These are phyloP conservation scores for Discoglossus pictus DNA, from an alignment of 2,797 vertebrate species.

Conservation along the genomic window DNA sequence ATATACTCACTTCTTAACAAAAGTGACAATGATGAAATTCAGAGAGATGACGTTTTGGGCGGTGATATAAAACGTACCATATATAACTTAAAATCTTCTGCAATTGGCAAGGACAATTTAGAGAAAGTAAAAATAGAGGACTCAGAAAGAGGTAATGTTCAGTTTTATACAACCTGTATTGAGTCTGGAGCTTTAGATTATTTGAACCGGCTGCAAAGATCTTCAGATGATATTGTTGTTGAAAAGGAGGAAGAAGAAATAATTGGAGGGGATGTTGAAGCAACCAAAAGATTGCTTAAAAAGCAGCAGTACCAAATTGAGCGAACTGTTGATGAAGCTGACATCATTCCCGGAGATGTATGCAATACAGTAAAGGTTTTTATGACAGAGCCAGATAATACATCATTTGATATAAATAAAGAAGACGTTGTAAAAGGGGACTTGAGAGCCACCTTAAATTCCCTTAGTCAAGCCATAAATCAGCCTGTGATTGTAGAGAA, in stretches of 20 bases:
- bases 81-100: conserved; percentile 74
- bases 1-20: conserved; percentile 89
- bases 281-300: conserved; percentile 78
- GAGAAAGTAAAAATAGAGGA: conserved; percentile 78
- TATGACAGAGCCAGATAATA: conserved; percentile 73
- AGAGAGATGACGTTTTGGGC: conserved; percentile 77
- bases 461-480: conserved; percentile 78
- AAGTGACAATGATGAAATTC: conserved; percentile 61
- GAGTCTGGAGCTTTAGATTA: conserved; percentile 88
- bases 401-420: conserved; percentile 68
- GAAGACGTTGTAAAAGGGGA: conserved; percentile 84
- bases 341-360: conserved; percentile 87
- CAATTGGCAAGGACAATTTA: conserved; percentile 64
- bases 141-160: conserved; percentile 87
- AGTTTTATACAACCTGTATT: conserved; percentile 91
- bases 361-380: conserved; percentile 81
- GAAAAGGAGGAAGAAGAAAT: conserved; percentile 68
- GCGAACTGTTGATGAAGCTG: conserved; percentile 79
- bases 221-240: conserved; percentile 63
- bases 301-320: conserved; percentile 73
- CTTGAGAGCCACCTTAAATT: conserved; percentile 79
- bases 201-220: conserved; percentile 79
- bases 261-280: conserved; percentile 80
- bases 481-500: conserved; percentile 76
- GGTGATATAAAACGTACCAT: conserved; percentile 83